phyloP scores from a whole-genome alignment of 2,888 invertebrate genomes.

The Palloptera scutellata region DNA sequence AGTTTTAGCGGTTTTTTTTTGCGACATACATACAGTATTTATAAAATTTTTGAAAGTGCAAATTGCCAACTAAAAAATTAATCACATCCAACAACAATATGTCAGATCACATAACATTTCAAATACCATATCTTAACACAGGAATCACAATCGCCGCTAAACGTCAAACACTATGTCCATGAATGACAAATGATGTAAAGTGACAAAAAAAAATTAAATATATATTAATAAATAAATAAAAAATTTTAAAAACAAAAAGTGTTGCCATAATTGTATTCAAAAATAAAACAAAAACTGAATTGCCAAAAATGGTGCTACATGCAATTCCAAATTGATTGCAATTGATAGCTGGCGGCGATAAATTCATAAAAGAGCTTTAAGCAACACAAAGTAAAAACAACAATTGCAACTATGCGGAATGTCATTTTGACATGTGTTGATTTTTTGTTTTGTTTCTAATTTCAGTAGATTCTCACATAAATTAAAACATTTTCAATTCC shows the following conservation, averaged over 20 bases:
- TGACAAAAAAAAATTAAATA: conserved; percentile 5
- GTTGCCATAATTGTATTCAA: conserved; percentile 3
- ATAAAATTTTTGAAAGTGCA: neutral
- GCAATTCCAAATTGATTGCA: neutral
- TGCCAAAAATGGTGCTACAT: conserved; percentile 8
- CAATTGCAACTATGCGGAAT: neutral
- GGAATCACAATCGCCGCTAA: neutral
- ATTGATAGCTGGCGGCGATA: neutral
- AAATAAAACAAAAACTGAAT: neutral
- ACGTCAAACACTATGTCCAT: conserved; percentile 7
- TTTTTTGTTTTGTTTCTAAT: neutral
- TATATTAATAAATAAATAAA: too few species aligned
- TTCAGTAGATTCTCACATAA: too few species aligned
- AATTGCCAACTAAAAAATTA: neutral
- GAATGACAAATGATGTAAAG: conserved; percentile 14
- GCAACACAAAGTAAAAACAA: neutral
- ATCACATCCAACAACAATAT: neutral
- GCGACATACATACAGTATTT: neutral
- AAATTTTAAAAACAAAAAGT: neutral
- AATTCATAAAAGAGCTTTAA: neutral
- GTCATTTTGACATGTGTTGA: too few species aligned
- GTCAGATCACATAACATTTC: neutral
- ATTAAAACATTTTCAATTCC: too few species aligned
- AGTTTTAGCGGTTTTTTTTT: neutral
- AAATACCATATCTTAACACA: neutral